Evolutionary conservation across 2,888 invertebrate genomes (phyloP), one percentile per base, ranked within the genome.

Genomic region (Agrilus cyanescens): DNA sequence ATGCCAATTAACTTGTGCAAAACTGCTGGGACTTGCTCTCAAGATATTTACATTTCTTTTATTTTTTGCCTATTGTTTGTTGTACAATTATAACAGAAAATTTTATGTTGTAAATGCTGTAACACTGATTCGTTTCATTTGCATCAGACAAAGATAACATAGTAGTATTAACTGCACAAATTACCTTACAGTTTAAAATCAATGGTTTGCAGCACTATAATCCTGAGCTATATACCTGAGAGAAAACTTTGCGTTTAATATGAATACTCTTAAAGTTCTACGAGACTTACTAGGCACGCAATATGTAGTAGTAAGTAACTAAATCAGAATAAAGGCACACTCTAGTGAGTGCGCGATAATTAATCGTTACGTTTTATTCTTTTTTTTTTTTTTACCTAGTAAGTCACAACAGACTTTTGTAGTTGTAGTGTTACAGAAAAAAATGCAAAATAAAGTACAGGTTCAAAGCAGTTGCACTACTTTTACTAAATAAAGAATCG

Each of bases 211-310:
- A 30, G 38, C 29, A 38, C 18, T 38, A 48, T 45, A 46, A 50
- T 60, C 66, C 66, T 67, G 66, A 66, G 66, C 62, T 65, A 58
- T 60, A 59, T 66, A 63, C 66, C 66, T 67, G 66, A 67, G 66
- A 63, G 57, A 60, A 59, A 57, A 58, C 55, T 53, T 50, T 51
- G 52, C 50, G 49, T 52, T 48, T 53, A 50, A 49, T 50, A 50
- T 45, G 48, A 51, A 49, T 45, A 48, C 48, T 50, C 47, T 48
- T 47, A 46, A 45, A 49, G 46, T 49, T 48, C 50, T 49, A 43
- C 43, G 38, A 46, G 37, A 42, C 43, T 46, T 43, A 46, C 38
- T 43, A 46, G 43, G 37, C 38, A 30, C 38, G 39, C 33, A 36
- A 41, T 32, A 46, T 49, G 48, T 46, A 45, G 48, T 46, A 47